phyloP scores from a whole-genome alignment of 1,140 invertebrate species.

The Dreissena rostriformis region DNA sequence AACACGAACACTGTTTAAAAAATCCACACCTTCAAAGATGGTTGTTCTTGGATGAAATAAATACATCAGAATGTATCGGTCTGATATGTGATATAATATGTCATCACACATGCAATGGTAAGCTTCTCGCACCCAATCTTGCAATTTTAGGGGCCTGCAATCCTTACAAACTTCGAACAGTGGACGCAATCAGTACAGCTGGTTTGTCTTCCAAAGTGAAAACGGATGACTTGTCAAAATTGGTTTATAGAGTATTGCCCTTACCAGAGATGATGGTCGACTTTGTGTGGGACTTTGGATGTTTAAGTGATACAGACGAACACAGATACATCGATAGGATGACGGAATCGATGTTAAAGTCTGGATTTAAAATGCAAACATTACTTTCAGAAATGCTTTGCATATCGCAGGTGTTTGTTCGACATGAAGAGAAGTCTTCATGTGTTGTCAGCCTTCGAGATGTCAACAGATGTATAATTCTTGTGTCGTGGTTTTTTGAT shows the following conservation, averaged over 20 bases:
- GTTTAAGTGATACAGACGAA: conserved; percentile 63
- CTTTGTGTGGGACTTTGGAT: conserved; percentile 70
- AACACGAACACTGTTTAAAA: conserved; percentile 30
- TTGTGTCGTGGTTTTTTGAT: conserved; percentile 63
- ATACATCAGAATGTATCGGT: conserved; percentile 64
- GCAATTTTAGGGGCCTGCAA: conserved; percentile 66
- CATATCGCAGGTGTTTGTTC: conserved; percentile 63
- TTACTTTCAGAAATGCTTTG: conserved; percentile 36
- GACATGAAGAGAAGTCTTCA: conserved; percentile 40
- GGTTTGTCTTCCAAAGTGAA: conserved; percentile 63
- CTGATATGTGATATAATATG: conserved; percentile 63
- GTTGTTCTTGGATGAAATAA: conserved; percentile 71
- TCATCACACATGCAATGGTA: conserved; percentile 57
- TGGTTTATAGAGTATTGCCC: conserved; percentile 67
- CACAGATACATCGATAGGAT: conserved; percentile 62
- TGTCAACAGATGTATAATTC: conserved; percentile 60
- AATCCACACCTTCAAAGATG: conserved; percentile 17
- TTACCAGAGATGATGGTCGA: conserved; percentile 68
- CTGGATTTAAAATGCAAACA: neutral
- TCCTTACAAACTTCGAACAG: conserved; percentile 63
- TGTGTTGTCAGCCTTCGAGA: conserved; percentile 71
- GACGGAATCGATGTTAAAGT: conserved; percentile 22
- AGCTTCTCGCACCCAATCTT: conserved; percentile 60
- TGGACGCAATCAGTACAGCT: conserved; percentile 50
- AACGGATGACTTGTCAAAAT: conserved; percentile 61